A percentile compares a stretch with the other conserved stretches of the same genome.
These are phyloP conservation scores for Xanthia togata DNA, from an alignment of 2,888 invertebrate species.

Conservation along the genomic window DNA sequence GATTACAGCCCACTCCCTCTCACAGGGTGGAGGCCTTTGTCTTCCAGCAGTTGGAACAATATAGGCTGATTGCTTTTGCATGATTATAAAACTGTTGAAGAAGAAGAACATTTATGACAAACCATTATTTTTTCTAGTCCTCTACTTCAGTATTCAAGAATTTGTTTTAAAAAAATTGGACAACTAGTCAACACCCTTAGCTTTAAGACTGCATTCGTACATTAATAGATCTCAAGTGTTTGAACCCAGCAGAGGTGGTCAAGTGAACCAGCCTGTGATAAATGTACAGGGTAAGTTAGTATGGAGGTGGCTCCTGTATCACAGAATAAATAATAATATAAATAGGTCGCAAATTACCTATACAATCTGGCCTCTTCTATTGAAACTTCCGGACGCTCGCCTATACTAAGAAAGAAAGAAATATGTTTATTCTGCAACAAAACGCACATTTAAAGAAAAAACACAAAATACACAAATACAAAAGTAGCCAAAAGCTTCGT, in stretches of 20 bases:
- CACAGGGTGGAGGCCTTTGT: too few species aligned
- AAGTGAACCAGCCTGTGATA: constrained; percentile 42
- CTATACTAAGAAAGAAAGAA: too few species aligned
- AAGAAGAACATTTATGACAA: neutral
- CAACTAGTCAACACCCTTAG: constrained; percentile 12
- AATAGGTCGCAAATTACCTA: too few species aligned
- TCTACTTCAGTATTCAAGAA: neutral
- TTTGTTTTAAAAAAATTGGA: neutral
- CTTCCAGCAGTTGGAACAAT: too few species aligned
- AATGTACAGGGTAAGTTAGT: constrained; percentile 33
- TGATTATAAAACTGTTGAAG: neutral
- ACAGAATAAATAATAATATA: neutral
- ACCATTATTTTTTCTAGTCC: neutral
- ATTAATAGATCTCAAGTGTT: constrained; percentile 37
- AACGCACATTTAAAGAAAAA: too few species aligned
- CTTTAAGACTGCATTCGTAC: constrained; percentile 10
- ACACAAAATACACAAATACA: too few species aligned
- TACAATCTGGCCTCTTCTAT: too few species aligned
- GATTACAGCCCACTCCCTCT: neutral
- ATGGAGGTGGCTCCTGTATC: constrained; percentile 22
- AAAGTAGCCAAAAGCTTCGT: too few species aligned
- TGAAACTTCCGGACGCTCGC: too few species aligned
- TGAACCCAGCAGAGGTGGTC: constrained; percentile 48
- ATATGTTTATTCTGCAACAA: too few species aligned
- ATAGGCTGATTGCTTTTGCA: too few species aligned